Conservation (phyloP, 2,113 vertebrate species). For the Alectura lathami region DNA sequence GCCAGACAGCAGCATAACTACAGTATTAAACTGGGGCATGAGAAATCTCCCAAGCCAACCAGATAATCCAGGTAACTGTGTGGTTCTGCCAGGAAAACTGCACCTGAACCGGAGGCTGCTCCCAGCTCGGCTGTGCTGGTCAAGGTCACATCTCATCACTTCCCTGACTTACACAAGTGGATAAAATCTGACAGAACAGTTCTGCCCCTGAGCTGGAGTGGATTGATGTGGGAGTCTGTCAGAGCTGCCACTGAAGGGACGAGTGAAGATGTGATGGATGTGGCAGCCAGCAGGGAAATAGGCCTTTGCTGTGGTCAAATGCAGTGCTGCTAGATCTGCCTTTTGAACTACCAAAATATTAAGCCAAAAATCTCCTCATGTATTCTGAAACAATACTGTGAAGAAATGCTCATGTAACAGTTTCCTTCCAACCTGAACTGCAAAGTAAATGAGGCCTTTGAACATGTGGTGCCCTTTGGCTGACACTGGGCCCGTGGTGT, state of each 20-base stretch:
- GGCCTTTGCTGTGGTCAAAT: background rate
- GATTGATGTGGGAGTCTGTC: background rate
- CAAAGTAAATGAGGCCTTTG: background rate
- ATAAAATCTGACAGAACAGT: background rate
- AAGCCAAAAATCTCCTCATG: background rate
- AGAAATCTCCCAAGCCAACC: background rate
- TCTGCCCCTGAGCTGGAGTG: background rate
- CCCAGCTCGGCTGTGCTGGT: background rate
- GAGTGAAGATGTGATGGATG: background rate
- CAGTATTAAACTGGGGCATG: background rate
- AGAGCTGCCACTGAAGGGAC: background rate
- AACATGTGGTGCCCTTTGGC: fast-evolving
- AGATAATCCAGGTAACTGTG: background rate
- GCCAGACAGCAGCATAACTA: background rate
- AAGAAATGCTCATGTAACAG: background rate
- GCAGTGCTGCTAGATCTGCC: slow-evolving; percentile 3
- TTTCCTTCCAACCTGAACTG: background rate
- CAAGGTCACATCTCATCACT: background rate
- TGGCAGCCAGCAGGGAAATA: background rate
- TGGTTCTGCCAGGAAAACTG: background rate
- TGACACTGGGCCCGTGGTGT: background rate
- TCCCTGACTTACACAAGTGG: background rate
- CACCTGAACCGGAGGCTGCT: background rate
- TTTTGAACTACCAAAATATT: slow-evolving; percentile 1
- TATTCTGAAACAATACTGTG: slow-evolving; percentile 38